Base-by-base conservation (phyloP, 37 sponge, comb jelly and placozoan genomes). In the Chondrilla cf. caribensis region DNA sequence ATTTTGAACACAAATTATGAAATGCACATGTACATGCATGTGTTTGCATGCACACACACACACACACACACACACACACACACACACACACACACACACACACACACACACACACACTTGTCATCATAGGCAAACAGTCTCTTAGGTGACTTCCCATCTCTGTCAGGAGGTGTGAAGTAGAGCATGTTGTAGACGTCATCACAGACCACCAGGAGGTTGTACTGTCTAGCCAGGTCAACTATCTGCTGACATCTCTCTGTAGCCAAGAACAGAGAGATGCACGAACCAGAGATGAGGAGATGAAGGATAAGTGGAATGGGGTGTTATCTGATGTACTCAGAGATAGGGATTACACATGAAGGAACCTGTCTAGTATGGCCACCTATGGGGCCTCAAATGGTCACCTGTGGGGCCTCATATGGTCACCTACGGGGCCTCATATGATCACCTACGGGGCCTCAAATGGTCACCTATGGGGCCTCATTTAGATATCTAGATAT, bases 181-280 rank as follows among this genome's bases (percentile, higher is more conserved):
- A 93, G 84, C 38, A 91, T 51, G 66, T 91, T 91, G 83, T 95
- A 95, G 35, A 95, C 92, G 79, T 95, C 95, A 77, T 95, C 95
- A 81, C 87, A 87, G 14, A 89, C 84, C 11, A 95, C 85, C 37
- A 91, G 38, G 8, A 91, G 81, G 58, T 89, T 88, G 84, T 91
- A 82, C 76, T 86, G 82, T 0, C 95, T 70, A 21, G 95, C 95
- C 19, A 95, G 28, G 11, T 79, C 64, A 2, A 95, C 67, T 2
- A 95, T 38, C 70, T 77, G 33, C 71, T 70, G 54, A 70, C 92
- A 82, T 22, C 93, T 89, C 8, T 91, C 95, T 86, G 57, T 15
- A 37, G 14, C 21, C 35, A 39, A 3, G 39, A 58, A 24, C 76
- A 73, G 18, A 33, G 43, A 73, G 43, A 33, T n/a, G n/a, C n/a